Evolutionary conservation across 2,797 vertebrate genomes (phyloP), one percentile per base, ranked within the genome.

Genomic region (Tragopan temminckii): DNA sequence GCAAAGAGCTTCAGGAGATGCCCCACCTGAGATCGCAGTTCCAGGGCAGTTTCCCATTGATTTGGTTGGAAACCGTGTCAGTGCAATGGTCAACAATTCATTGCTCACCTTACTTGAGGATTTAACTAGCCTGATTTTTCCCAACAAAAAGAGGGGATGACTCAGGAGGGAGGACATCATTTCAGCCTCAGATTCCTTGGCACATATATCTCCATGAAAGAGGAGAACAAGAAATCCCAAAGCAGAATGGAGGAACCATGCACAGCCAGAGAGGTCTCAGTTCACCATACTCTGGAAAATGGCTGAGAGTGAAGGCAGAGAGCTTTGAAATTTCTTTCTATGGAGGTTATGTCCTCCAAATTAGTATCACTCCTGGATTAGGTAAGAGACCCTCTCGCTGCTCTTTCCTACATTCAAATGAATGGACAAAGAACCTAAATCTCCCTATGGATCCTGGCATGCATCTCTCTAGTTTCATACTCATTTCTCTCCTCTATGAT

Each of bases 1-100:
- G 48, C 45, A n/a, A 24, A 52, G 46, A 36, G 62, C 63, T 38
- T 29, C 52, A 33, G 80, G 67, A 76, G 23, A 2, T 20, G 48
- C 36, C 25, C 25, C 12, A 38, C 55, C 40, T 8, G 40, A 36
- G 76, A 19, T 11, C 20, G 23, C 48, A 29, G n/a, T 18, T 36
- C 24, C 24, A 43, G 50, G 38, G 23, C 71, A 18, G 15, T 45
- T 76, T 57, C 36, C 27, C 52, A 0, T 8, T 21, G 58, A 4
- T 50, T 27, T 4, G 8, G 18, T 0, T 8, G 68, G 50, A 4
- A 76, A 18, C 23, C 7, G 6, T 40, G 53, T 9, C 50, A 25
- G 1, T 2, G 27, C 40, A 53, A 35, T 0, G 0, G 46, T 68
- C 48, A 19, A 5, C 23, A 31, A 3, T 23, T 61, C 58, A 4